Evolutionary conservation across 2,113 vertebrate species (phyloP).

Genomic region (Zootoca vivipara): DNA sequence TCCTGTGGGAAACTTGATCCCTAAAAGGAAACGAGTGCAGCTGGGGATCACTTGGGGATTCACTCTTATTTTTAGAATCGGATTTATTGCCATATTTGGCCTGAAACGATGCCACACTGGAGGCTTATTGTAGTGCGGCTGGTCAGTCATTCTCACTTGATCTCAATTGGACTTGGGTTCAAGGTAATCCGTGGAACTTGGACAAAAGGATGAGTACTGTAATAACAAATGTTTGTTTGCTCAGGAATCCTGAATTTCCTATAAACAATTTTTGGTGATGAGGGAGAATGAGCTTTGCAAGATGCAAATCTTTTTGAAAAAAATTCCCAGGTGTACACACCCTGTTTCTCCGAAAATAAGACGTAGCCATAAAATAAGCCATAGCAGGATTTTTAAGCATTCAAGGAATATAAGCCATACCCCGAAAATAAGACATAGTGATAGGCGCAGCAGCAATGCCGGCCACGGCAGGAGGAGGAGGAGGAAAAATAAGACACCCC

Average conservation of each 20-base stretch:
- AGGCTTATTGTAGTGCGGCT: conserved; percentile 64
- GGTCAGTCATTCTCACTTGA: conserved; percentile 45
- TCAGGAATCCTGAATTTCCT: neutral
- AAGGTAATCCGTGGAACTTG: conserved; percentile 2
- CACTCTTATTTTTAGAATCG: conserved; percentile 81
- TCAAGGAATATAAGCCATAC: too few species aligned
- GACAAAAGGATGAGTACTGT: neutral
- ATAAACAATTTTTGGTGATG: neutral
- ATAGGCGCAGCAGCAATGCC: too few species aligned
- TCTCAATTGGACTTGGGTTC: neutral
- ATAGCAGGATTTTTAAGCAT: too few species aligned
- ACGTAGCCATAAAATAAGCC: too few species aligned
- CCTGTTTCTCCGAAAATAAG: too few species aligned
- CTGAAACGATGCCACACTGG: conserved; percentile 70
- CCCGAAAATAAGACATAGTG: too few species aligned
- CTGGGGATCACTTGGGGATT: conserved; percentile 80
- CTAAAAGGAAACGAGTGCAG: conserved; percentile 80
- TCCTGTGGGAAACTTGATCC: conserved; percentile 89
- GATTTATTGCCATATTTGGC: conserved; percentile 87
- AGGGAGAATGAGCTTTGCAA: too few species aligned
- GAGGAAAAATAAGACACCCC: too few species aligned
- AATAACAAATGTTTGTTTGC: too few species aligned
- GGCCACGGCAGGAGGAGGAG: too few species aligned
- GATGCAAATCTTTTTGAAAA: neutral
- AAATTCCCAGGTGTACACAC: neutral